Conservation (phyloP, 2,888 invertebrate genomes). For the Epistrophella euchroma region DNA sequence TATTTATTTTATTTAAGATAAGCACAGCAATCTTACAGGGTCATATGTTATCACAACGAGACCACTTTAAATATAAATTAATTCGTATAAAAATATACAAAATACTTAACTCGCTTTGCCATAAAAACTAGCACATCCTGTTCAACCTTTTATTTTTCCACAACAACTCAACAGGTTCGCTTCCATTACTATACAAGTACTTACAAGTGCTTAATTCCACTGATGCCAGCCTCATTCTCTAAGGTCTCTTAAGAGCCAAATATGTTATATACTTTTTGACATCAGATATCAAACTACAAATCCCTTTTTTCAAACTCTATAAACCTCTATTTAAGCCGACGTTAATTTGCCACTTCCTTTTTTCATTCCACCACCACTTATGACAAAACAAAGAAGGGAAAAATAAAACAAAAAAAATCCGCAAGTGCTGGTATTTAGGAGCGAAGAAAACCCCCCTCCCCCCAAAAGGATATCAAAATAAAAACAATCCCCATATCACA, state of each 20-base stretch:
- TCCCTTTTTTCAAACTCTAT: constrained; percentile 18
- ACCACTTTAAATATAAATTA: background rate
- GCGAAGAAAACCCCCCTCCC: constrained; percentile 23
- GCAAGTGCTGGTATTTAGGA: constrained; percentile 11
- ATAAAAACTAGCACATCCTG: constrained; percentile 11
- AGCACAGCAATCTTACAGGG: background rate
- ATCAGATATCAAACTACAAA: constrained; percentile 40
- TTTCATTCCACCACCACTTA: constrained; percentile 27
- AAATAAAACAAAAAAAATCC: constrained; percentile 19
- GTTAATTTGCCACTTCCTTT: constrained; percentile 74
- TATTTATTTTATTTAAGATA: too few species aligned
- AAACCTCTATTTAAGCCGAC: constrained; percentile 51
- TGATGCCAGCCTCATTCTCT: background rate
- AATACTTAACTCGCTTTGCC: background rate
- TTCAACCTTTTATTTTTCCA: background rate
- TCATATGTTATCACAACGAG: too few species aligned
- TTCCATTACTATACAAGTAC: constrained; percentile 1
- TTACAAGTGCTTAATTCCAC: constrained; percentile 21
- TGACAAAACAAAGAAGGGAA: constrained; percentile 51
- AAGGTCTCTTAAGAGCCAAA: constrained; percentile 13
- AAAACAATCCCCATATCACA: constrained; percentile 39
- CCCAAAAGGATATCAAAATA: constrained; percentile 47
- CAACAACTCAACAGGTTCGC: constrained; percentile 11
- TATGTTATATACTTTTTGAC: constrained; percentile 35
- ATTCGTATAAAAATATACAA: background rate